Percentiles rank a stretch among this genome's conserved stretches.
Evolutionary conservation across 2,113 vertebrate genomes (phyloP).

Genomic region (Antidorcas marsupialis): DNA sequence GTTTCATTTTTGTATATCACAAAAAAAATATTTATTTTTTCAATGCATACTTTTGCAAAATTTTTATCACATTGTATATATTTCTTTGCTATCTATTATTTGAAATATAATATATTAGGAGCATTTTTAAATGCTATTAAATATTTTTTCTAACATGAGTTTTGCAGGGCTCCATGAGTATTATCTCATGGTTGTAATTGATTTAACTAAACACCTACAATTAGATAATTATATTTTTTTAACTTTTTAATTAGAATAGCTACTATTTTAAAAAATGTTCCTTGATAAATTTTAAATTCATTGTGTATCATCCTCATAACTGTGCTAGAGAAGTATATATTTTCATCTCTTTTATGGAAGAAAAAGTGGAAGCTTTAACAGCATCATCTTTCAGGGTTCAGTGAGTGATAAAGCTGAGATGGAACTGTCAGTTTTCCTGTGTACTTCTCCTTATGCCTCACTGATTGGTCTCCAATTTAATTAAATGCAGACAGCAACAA

Average conservation of each 20-base stretch:
- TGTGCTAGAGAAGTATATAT: neutral
- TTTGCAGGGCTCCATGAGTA: neutral
- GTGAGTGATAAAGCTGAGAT: neutral
- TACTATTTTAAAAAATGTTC: neutral
- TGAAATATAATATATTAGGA: neutral
- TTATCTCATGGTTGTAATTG: neutral
- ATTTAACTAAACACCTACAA: neutral
- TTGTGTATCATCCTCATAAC: neutral
- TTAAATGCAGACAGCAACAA: neutral
- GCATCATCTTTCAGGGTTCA: neutral
- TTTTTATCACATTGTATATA: neutral
- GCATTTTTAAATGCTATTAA: neutral
- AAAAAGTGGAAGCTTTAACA: neutral
- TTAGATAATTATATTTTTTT: neutral
- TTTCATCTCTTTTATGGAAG: neutral
- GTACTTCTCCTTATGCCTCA: neutral
- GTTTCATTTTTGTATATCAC: neutral
- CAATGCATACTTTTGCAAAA: neutral
- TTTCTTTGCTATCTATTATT: neutral
- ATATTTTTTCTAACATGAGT: conserved; percentile 10
- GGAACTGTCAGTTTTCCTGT: neutral
- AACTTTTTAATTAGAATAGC: neutral
- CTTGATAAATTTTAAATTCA: neutral
- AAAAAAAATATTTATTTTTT: neutral
- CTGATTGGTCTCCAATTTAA: neutral